Percentiles rank a stretch among this genome's conserved stretches.
phyloP scores from a whole-genome alignment of 92 coral and sea anemone species.

The Parazoanthus darwini region DNA sequence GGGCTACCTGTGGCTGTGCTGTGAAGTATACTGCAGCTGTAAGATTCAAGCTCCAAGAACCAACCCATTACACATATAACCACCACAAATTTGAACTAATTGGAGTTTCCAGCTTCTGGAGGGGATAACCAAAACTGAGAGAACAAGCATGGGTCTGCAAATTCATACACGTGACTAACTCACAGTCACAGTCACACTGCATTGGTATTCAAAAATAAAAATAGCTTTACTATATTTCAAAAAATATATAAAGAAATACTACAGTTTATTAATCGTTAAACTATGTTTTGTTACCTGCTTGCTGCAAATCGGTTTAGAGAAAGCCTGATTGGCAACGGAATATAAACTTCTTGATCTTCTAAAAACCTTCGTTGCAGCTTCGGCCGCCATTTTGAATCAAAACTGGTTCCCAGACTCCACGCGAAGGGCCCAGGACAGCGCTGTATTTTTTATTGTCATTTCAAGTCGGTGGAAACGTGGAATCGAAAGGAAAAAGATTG shows the following conservation, averaged over 20 bases:
- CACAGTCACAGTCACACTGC: not conserved
- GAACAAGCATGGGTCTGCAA: no score
- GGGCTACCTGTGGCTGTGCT: no score
- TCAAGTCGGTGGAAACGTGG: not conserved
- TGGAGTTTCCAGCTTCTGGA: not conserved
- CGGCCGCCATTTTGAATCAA: conserved; percentile 31
- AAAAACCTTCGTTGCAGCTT: not conserved
- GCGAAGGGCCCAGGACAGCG: not conserved
- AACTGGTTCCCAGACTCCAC: conserved; percentile 5
- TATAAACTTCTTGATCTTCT: not conserved
- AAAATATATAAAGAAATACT: not conserved
- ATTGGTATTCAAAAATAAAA: not conserved
- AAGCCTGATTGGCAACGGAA: not conserved
- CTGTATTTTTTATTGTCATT: no score
- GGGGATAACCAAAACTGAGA: not conserved
- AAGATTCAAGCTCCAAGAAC: not conserved
- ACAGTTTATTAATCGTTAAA: not conserved
- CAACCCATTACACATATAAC: not conserved
- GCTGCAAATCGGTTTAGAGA: not conserved
- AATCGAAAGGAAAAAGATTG: no score
- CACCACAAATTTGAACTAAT: not conserved
- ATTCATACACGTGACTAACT: not conserved
- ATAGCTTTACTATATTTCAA: not conserved
- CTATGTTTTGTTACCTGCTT: conserved; percentile 14
- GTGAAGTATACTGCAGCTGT: not conserved